These are phyloP conservation scores for Leptinotarsa tumamoca DNA, from an alignment of 2,888 invertebrate species.

Conservation along the genomic window DNA sequence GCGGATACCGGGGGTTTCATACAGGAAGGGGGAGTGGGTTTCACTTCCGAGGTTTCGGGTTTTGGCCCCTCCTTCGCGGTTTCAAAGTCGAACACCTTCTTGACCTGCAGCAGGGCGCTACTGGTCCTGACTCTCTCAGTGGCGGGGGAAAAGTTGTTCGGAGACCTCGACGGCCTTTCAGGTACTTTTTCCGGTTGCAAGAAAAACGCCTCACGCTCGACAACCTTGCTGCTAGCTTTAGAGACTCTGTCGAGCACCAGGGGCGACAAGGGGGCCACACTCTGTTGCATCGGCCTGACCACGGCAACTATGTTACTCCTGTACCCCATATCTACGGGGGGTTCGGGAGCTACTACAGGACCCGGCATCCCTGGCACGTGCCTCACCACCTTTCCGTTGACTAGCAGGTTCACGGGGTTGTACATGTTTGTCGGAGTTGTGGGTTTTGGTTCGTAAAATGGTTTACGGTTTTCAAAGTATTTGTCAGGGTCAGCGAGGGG, in stretches of 20 bases:
- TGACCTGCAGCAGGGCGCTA: constrained; percentile 25
- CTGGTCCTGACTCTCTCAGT: constrained; percentile 6
- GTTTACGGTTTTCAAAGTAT: neutral
- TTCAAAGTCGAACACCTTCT: constrained; percentile 21
- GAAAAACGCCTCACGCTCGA: constrained; percentile 18
- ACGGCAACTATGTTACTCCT: constrained; percentile 46
- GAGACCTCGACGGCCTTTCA: constrained; percentile 25
- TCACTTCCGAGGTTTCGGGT: constrained; percentile 26
- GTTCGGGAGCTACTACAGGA: constrained; percentile 70
- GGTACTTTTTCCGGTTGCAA: constrained; percentile 35
- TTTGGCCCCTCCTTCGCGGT: constrained; percentile 30
- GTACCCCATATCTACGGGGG: constrained; percentile 52
- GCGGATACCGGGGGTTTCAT: constrained; percentile 6
- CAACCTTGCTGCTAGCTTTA: neutral
- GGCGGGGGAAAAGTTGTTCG: constrained; percentile 10
- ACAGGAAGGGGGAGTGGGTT: neutral
- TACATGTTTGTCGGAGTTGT: constrained; percentile 62
- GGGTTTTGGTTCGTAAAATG: constrained; percentile 36
- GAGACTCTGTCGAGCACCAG: constrained; percentile 23
- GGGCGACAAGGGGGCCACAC: constrained; percentile 39
- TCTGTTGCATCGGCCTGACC: constrained; percentile 38
- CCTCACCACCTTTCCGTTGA: constrained; percentile 82
- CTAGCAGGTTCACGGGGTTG: constrained; percentile 68
- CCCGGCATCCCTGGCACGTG: constrained; percentile 91
- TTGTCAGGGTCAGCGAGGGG: neutral